Conservation (phyloP, 2,888 invertebrate genomes). For the Furcula furcula region DNA sequence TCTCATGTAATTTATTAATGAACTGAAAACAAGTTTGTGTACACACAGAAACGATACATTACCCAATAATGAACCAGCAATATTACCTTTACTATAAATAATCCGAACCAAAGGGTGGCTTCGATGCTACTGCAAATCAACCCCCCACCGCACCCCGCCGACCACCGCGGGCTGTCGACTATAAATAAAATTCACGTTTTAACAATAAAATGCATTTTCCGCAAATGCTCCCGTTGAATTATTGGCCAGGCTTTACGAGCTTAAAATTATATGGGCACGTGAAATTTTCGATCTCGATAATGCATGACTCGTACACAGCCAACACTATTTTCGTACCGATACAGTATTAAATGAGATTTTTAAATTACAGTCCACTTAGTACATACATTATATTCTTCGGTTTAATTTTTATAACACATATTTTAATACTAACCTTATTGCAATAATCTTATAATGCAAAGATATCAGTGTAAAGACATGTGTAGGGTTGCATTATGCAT, state of each 20-base stretch:
- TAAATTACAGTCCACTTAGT: conserved; percentile 32
- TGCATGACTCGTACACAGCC: conserved; percentile 55
- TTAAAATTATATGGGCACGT: conserved; percentile 81
- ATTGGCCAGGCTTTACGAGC: conserved; percentile 79
- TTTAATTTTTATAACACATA: conserved; percentile 12
- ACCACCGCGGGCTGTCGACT: conserved; percentile 70
- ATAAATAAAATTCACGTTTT: conserved; percentile 83
- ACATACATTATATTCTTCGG: conserved; percentile 28
- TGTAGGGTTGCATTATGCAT: conserved; percentile 52
- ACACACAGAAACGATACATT: conserved; percentile 77
- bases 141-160: conserved; percentile 51
- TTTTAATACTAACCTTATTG: too few relatives aligned
- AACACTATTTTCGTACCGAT: conserved; percentile 66
- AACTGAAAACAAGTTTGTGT: conserved; percentile 70
- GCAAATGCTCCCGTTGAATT: conserved; percentile 80
- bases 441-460: too few relatives aligned
- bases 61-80: conserved; percentile 78
- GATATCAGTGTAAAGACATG: conserved; percentile 5
- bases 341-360: conserved; percentile 30
- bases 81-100: conserved; percentile 81
- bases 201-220: conserved; percentile 83
- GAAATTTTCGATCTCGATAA: conserved; percentile 81
- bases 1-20: conserved; percentile 63
- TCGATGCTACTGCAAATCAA: conserved; percentile 79
- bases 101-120: conserved; percentile 77